Evolutionary conservation across 1,140 invertebrate genomes (phyloP), one percentile per base, ranked within the genome.

Genomic region (Drosophila lini): DNA sequence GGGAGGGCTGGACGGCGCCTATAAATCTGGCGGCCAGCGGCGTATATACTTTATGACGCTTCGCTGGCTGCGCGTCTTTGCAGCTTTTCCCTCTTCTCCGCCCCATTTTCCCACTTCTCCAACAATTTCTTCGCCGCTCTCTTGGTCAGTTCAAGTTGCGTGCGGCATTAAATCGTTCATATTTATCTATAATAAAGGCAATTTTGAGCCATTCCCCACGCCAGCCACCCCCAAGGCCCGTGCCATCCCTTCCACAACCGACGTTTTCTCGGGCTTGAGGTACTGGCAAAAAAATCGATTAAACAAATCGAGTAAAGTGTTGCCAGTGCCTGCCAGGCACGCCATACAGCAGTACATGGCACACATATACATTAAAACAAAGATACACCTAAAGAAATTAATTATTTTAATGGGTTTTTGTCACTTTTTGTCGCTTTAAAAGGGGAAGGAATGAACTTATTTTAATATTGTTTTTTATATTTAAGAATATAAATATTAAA

Each of bases 141-240:
- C 76, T 55, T 64, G 80, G 75, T 42, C 58, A 75, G 58, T 56
- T 41, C 48, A 86, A 79, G 79, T 86, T 88, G 83, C 82, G 82
- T 86, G 82, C 52, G 75, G 75, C 75, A 83, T 61, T 73, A 81
- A 88, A 88, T 88, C 76, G 83, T 59, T 70, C 76, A 83, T 88
- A 86, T 88, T 86, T 86, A 86, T 86, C 82, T 86, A 88, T 88
- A 86, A 86, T 86, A 86, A 88, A 81, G 83, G 82, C 82, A 86
- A 86, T 88, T 86, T 88, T 58, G 77, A 86, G 69, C 45, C 69
- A 74, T 79, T 61, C 45, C 36, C 45, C 38, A 58, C 16, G 41
- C 40, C 57, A 25, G 31, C 40, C 31, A 69, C 42, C 36, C 52
- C 32, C 36, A 32, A 34, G 22, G 8, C 52, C 19, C 44, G 16